Evolutionary conservation across 2,797 vertebrate species (phyloP), one percentile per base, ranked within the genome.

Genomic region (Betta splendens): DNA sequence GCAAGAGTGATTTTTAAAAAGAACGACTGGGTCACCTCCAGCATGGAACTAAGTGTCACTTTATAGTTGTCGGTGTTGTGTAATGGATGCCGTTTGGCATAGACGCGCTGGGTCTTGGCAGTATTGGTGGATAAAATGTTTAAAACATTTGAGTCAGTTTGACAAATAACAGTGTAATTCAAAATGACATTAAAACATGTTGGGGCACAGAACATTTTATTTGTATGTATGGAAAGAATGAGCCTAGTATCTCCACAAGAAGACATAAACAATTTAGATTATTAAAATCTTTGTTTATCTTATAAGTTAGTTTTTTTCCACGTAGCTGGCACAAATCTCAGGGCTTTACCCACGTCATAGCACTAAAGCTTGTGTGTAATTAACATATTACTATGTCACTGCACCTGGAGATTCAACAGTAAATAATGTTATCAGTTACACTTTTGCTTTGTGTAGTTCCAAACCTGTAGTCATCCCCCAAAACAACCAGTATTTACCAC

Each of bases 101-200:
- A 9, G 28, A 22, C 32, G 13, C 28, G 17, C 21, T 44, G 60
- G 50, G 9, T 29, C 26, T 52, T 44, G 35, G 38, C 53, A 33
- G 40, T 39, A 42, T 35, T 35, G 17, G 58, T 39, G n/a, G 46
- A 43, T 46, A 25, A 67, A 66, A 47, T 73, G 50, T 60, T 42
- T 69, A 44, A 50, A 67, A 28, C 2, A 7, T 40, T 3, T 18
- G 72, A 78, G 47, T 53, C 61, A 60, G 8, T 75, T 43, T 56
- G 31, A 60, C 63, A n/a, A 35, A 51, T 75, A 80, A 72, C 40
- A 51, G n/a, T 15, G 26, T 36, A 64, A 38, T 52, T 32, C 9
- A 3, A 20, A 7, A 18, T 46, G 47, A 18, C 15, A 21, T n/a
- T n/a, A 64, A 54, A 64, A 47, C 21, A 40, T 9, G n/a, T 58